Evolutionary conservation across 2,888 invertebrate genomes (phyloP).

Genomic region (Bombylius major): DNA sequence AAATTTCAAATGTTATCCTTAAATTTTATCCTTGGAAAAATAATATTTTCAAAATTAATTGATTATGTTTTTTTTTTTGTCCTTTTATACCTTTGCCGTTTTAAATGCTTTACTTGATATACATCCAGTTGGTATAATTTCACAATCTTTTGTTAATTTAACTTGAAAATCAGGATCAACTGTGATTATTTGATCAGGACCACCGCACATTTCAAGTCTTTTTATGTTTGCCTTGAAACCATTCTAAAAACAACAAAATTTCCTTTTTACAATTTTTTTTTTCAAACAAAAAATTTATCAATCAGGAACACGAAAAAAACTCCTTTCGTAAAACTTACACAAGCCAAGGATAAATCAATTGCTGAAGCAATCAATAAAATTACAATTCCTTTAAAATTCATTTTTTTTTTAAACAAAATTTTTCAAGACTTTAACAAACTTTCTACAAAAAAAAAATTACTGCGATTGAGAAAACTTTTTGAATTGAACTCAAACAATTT

Average conservation of each 20-base stretch:
- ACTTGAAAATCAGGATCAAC: slow-evolving; percentile 25
- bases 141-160: slow-evolving; percentile 35
- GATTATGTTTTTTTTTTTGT: no score
- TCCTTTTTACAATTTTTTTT: background rate
- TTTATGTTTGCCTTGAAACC: slow-evolving; percentile 30
- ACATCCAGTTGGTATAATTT: slow-evolving; percentile 36
- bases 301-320: no score
- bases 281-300: no score
- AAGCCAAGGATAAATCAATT: slow-evolving; percentile 21
- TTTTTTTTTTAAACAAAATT: background rate
- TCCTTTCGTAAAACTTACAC: slow-evolving; percentile 22
- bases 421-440: no score
- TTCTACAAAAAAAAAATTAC: no score
- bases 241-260: slow-evolving; percentile 21
- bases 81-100: slow-evolving; percentile 26
- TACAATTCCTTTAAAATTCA: background rate
- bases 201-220: slow-evolving; percentile 30
- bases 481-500: no score
- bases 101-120: slow-evolving; percentile 30
- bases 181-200: slow-evolving; percentile 22
- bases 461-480: no score
- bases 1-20: background rate
- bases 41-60: no score
- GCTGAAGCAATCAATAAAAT: slow-evolving; percentile 8
- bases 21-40: background rate